phyloP scores from a whole-genome alignment of 2,888 invertebrate genomes.

The Xylota sylvarum region DNA sequence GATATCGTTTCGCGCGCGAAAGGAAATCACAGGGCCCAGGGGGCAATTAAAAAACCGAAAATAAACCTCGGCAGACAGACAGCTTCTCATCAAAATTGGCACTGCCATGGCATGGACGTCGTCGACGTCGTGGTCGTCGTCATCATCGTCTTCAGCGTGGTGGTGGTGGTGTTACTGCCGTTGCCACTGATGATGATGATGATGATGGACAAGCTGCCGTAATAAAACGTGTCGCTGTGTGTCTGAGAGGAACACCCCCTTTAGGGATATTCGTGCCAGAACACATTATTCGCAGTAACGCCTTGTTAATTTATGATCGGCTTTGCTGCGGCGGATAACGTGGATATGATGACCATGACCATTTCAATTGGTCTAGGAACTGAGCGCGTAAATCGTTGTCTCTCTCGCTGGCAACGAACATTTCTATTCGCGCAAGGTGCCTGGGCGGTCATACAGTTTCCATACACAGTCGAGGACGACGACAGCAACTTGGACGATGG shows the following conservation, averaged over 20 bases:
- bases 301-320: slow-evolving; percentile 77
- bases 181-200: slow-evolving; percentile 7
- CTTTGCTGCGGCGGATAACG: slow-evolving; percentile 46
- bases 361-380: slow-evolving; percentile 72
- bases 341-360: slow-evolving; percentile 69
- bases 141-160: slow-evolving; percentile 35
- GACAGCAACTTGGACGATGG: slow-evolving; percentile 27
- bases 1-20: slow-evolving; percentile 68
- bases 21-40: slow-evolving; percentile 63
- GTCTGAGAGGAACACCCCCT: slow-evolving; percentile 68
- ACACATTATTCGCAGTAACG: slow-evolving; percentile 76
- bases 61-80: slow-evolving; percentile 69
- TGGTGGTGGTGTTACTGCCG: slow-evolving; percentile 36
- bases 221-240: slow-evolving; percentile 69
- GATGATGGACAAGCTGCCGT: slow-evolving; percentile 73
- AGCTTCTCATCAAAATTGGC: slow-evolving; percentile 73
- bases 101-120: slow-evolving; percentile 36
- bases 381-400: slow-evolving; percentile 73
- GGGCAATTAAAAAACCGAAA: slow-evolving; percentile 74
- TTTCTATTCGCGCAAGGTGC: slow-evolving; percentile 21
- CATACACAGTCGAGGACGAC: slow-evolving; percentile 1
- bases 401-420: slow-evolving; percentile 38
- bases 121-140: slow-evolving; percentile 42
- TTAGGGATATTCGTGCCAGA: slow-evolving; percentile 75
- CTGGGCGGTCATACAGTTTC: background rate